Evolutionary conservation across 2,113 vertebrate species (phyloP), one percentile per base, ranked within the genome.

Genomic region (Antigone vipio): DNA sequence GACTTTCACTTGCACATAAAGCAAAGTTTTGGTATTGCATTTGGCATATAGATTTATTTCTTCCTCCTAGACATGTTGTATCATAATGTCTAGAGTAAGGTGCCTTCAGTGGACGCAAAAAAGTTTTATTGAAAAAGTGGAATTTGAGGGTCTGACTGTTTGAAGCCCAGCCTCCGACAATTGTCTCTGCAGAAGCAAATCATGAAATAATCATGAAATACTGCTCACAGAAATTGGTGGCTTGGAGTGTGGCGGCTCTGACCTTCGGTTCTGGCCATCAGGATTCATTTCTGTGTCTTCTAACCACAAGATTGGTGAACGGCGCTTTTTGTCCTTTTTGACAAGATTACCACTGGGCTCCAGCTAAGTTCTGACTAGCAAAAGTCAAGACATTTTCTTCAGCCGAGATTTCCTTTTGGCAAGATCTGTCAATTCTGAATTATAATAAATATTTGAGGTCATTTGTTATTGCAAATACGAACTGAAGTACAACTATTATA

Each of bases 171-270:
- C 21, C 17, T 24, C 34, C 26, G 17, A n/a, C 9, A n/a, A 5
- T 4, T 47, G 4, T 27, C 27, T 47, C n/a, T 72, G 34, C 20
- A 63, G 14, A 64, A 66, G 12, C 26, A 13, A 35, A 16, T 30
- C 15, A 1, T 23, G 35, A 78, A 85, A 44, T 12, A 12, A 16
- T 30, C 15, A 1, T 23, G 35, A 78, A 85, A 44, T 12, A 12
- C 5, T 16, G 4, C 15, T 60, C 1, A 1, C 29, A 38, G n/a
- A 72, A 68, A 32, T 2, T 24, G 3, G 1, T 23, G 34, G 38
- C 52, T 62, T 9, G 9, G 16, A 60, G 4, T n/a, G 8, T n/a
- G 18, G 21, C 16, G 52, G 9, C 6, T 77, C 15, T 2, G 2
- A 17, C 5, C 5, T 59, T 5, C 9, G 7, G 12, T 22, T 67